A percentile compares a stretch with the other conserved stretches of the same genome.
Evolutionary conservation across 2,888 invertebrate species (phyloP).

Genomic region (Scrobipalpa costella): DNA sequence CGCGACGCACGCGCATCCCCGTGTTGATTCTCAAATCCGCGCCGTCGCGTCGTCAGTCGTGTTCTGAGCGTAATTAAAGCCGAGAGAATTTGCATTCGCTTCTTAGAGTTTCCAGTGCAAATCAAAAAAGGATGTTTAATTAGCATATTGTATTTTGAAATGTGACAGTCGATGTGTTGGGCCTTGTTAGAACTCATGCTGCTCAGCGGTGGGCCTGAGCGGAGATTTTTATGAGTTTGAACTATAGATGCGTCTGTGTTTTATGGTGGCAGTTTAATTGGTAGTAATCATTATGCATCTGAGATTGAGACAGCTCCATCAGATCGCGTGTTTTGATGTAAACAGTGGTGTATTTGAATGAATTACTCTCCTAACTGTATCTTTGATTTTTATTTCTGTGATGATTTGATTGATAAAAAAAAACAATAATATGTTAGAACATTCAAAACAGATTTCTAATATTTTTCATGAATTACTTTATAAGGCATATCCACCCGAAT

Average conservation of each 20-base stretch:
- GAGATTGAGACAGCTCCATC: conserved; percentile 4
- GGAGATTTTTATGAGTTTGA: conserved; percentile 57
- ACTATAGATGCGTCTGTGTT: conserved; percentile 55
- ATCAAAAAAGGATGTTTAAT: conserved; percentile 73
- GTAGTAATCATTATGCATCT: conserved; percentile 13
- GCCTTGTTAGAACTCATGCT: conserved; percentile 51
- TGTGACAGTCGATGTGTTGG: conserved; percentile 75
- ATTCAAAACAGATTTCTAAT: too few relatives aligned
- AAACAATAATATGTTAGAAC: too few relatives aligned
- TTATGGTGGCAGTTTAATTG: conserved; percentile 24
- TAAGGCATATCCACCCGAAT: conserved; percentile 59
- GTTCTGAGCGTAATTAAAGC: conserved; percentile 77
- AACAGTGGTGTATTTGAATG: not conserved
- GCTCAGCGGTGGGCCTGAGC: conserved; percentile 72
- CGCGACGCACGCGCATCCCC: conserved; percentile 46
- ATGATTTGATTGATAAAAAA: too few relatives aligned
- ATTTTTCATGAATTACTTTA: not conserved
- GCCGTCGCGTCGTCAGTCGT: conserved; percentile 74
- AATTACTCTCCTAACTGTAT: too few relatives aligned
- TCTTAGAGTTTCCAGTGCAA: conserved; percentile 74
- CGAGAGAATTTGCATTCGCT: conserved; percentile 74
- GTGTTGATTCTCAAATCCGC: conserved; percentile 72
- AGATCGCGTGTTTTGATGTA: not conserved
- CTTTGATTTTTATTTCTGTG: too few relatives aligned
- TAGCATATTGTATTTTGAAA: conserved; percentile 81